Base-by-base conservation (phyloP, 2,888 invertebrate genomes). In the Atrina japonica region DNA sequence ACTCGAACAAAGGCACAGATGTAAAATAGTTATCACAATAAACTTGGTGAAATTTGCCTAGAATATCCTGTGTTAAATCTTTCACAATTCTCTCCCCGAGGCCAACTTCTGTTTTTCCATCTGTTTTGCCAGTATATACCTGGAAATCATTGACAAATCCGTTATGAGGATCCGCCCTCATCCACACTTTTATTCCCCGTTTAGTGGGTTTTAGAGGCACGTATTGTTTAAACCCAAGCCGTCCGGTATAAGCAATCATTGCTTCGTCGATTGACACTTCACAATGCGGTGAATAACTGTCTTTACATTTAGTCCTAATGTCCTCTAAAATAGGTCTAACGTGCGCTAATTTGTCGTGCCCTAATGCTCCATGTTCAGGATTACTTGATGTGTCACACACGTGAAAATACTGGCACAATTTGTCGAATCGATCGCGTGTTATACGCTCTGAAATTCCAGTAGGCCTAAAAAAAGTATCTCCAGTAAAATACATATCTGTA, bases 171-270 rank as follows among this genome's bases (percentile, higher is more conserved):
- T 73, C 72, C 6, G 74, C 75, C 11, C 70, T 7, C 53, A 73
- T 35, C 77, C 75, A 75, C 0, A 75, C 71, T 58, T 75, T 73
- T 14, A 73, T 71, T 1, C 71, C 69, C 18, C 66, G 47, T 45
- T 73, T 77, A 23, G 69, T 71, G 0, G 75, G 75, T 30, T 77
- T 75, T 11, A 68, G 30, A 11, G 69, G 73, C 9, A 47, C 60
- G 5, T 59, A 59, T 23, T 77, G 81, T 53, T 60, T 61, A 60
- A 70, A 73, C 0, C 64, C 53, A 14, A 77, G 21, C 1, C 65
- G 50, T 9, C 74, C 72, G 1, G 21, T 27, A n/a, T 59, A 72
- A 16, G 47, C 65, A 11, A 69, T 59, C 65, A 70, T 65, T 6
- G 66, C 67, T 45, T 66, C 68, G 59, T 68, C 73, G 21, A 68